phyloP scores from a whole-genome alignment of 2,797 vertebrate species.

The Sternotherus odoratus region DNA sequence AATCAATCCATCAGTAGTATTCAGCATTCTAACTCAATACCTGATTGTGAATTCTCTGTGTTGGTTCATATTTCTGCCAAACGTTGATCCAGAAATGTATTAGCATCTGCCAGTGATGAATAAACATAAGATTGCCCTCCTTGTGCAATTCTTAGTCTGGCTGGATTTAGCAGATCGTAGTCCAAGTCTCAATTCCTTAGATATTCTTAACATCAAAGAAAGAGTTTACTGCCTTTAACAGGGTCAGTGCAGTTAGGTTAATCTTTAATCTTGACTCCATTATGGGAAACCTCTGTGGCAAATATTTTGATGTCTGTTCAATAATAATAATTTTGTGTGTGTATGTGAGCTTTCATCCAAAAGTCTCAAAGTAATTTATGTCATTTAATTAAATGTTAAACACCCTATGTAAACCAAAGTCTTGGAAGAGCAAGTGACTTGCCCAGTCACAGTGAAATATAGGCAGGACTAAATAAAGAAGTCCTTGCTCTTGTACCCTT shows the following conservation, averaged over 20 bases:
- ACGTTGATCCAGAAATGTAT: constrained; percentile 71
- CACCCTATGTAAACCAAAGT: fast-evolving
- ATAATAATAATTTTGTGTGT: not conserved
- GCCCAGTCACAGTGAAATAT: too few species aligned
- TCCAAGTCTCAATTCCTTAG: not conserved
- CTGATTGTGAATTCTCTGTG: constrained; percentile 70
- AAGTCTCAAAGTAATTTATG: not conserved
- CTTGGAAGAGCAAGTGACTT: not conserved
- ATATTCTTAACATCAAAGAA: not conserved
- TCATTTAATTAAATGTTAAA: not conserved
- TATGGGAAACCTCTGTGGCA: not conserved
- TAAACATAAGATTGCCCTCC: constrained; percentile 44
- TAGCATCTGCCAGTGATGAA: constrained; percentile 65
- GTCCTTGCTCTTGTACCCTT: too few species aligned
- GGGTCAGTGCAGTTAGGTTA: not conserved
- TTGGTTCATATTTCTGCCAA: constrained; percentile 72
- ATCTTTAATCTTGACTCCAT: not conserved
- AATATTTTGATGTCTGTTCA: not conserved
- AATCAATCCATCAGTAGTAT: constrained; percentile 79
- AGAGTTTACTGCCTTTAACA: not conserved
- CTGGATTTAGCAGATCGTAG: not conserved
- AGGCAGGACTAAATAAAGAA: fast-evolving
- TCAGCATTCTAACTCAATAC: constrained; percentile 68
- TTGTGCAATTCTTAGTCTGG: constrained; percentile 17
- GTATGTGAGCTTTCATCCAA: not conserved